Evolutionary conservation across 2,888 invertebrate species (phyloP).

Genomic region (Cheilosia variabilis): DNA sequence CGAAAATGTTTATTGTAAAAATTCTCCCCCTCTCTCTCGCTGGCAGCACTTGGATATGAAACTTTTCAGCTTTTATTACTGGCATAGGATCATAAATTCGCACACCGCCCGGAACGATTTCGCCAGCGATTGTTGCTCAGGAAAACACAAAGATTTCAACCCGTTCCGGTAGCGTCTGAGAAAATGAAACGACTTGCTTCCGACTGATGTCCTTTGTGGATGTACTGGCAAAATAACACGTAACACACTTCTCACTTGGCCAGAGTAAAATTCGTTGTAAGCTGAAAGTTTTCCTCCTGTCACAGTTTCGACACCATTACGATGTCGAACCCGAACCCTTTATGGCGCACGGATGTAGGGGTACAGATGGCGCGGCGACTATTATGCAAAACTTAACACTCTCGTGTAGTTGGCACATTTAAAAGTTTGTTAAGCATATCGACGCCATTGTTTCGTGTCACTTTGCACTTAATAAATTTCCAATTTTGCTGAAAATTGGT

Average conservation of each 20-base stretch:
- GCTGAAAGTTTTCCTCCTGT: constrained; percentile 47
- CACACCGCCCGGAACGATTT: constrained; percentile 74
- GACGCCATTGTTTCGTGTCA: constrained; percentile 77
- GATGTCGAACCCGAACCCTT: constrained; percentile 64
- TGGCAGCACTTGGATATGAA: constrained; percentile 43
- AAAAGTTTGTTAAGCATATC: constrained; percentile 76
- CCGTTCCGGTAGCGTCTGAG: constrained; percentile 55
- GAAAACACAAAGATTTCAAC: constrained; percentile 63
- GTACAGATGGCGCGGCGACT: constrained; percentile 71
- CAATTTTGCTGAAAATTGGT: constrained; percentile 75
- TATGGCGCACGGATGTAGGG: constrained; percentile 43
- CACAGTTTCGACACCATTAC: constrained; percentile 63
- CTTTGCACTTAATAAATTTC: constrained; percentile 78
- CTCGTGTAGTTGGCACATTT: constrained; percentile 74
- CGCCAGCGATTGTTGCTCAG: constrained; percentile 75
- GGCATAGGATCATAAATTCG: constrained; percentile 76
- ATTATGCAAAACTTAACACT: constrained; percentile 70
- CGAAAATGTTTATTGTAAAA: constrained; percentile 70
- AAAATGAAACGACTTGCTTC: constrained; percentile 62
- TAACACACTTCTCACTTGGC: constrained; percentile 44
- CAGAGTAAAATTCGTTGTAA: constrained; percentile 31
- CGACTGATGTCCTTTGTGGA: constrained; percentile 58
- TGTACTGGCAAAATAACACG: constrained; percentile 48
- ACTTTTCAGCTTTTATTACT: constrained; percentile 71
- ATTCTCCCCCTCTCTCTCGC: not conserved